A percentile compares a stretch with the other conserved stretches of the same genome.
Conservation (phyloP, 2,113 vertebrate genomes). For the Tinamus guttatus region DNA sequence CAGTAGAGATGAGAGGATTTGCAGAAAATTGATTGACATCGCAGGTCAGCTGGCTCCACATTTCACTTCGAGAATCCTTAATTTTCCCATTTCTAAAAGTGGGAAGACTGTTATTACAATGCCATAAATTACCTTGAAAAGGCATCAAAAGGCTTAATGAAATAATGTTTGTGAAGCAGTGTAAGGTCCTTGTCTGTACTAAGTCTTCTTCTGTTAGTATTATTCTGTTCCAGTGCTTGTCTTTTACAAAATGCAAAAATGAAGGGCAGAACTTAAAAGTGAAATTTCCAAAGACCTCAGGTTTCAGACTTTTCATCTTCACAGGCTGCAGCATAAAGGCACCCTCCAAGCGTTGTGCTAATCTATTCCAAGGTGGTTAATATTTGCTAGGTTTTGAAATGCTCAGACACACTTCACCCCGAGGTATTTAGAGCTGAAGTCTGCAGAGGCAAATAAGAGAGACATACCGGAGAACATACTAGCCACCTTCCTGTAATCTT, state of each 20-base stretch:
- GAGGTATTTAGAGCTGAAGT: background rate
- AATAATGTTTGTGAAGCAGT: background rate
- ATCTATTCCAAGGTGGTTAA: constrained; percentile 27
- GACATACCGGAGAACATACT: background rate
- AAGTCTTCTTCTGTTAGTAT: background rate
- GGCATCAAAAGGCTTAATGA: background rate
- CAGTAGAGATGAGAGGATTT: background rate
- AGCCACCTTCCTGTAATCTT: constrained; percentile 29
- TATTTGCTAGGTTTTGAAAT: constrained; percentile 47
- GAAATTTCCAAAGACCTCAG: background rate
- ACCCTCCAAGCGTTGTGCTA: background rate
- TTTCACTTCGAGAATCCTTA: background rate
- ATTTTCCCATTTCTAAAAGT: background rate
- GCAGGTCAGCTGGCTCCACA: background rate
- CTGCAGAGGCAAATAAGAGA: background rate
- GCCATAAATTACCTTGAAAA: background rate
- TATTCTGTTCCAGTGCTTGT: background rate
- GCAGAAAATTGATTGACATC: background rate
- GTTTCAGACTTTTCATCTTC: background rate
- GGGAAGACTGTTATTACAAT: background rate
- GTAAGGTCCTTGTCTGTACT: background rate
- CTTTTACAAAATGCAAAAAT: background rate
- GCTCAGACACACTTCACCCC: constrained; percentile 25
- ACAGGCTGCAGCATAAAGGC: background rate
- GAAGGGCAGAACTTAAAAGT: background rate